Evolutionary conservation across 1,140 invertebrate species (phyloP), one percentile per base, ranked within the genome.

Genomic region (Anthonomus grandis): DNA sequence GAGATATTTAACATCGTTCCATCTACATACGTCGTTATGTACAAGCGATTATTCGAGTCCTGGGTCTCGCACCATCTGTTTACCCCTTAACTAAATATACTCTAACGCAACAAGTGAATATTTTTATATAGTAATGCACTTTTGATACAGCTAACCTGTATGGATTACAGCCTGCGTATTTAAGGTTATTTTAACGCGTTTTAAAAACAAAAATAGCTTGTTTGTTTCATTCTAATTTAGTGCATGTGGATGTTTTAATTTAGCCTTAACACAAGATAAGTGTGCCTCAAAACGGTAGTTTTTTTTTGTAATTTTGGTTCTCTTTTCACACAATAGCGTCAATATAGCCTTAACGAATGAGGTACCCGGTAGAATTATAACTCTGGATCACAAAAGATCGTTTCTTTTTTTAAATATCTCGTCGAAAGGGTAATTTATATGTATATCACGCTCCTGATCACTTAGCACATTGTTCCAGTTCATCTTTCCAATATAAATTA

Each of bases 351-450:
- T 62, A 68, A 69, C 69, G 62, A 62, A 67, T 74, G 72, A 74
- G 70, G 72, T 73, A 73, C 71, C 71, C 72, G 71, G 70, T 72
- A 72, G 69, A 68, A 64, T 49, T 65, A 74, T 73, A 75, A 75
- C 50, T 65, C 59, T 66, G n/a, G n/a, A n/a, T n/a, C n/a, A n/a
- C n/a, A n/a, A n/a, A n/a, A n/a, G n/a, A 5, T 50, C 27, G 41
- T 39, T 24, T 39, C 54, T n/a, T n/a, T n/a, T n/a, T n/a, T n/a
- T n/a, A n/a, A n/a, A n/a, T n/a, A n/a, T n/a, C n/a, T n/a, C n/a
- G n/a, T n/a, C n/a, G n/a, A n/a, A n/a, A n/a, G n/a, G n/a, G n/a
- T n/a, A n/a, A n/a, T n/a, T n/a, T n/a, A n/a, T n/a, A n/a, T n/a
- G n/a, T n/a, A n/a, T n/a, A n/a, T n/a, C n/a, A n/a, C n/a, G n/a